Evolutionary conservation across 2,797 vertebrate genomes (phyloP), one percentile per base, ranked within the genome.

Genomic region (Prunella strophiata): DNA sequence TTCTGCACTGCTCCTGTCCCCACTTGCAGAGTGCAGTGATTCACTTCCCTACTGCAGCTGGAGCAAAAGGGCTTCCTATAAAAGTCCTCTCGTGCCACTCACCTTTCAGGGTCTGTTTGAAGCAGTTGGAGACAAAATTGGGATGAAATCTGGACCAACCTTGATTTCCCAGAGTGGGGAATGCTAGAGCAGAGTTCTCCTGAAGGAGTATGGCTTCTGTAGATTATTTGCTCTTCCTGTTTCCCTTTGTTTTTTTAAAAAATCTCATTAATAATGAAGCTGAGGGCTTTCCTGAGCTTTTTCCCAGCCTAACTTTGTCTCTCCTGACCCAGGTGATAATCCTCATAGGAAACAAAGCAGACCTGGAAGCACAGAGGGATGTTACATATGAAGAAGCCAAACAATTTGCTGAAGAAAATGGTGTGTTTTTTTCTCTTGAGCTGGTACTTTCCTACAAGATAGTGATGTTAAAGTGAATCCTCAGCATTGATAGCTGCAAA

Each of bases 301-400:
- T 70, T 48, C 30, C 43, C 36, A 18, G 52, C 40, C 74, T 97
- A 26, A 96, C 29, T 84, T 85, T 96, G n/a, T 97, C 85, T 89
- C 83, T 97, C 75, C 89, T 87, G 79, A 86, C 89, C 91, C 96
- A 99, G 99, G 99, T 99, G 97, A 99, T 99, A 97, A 99, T 99
- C 97, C 98, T 99, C 94, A 99, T 99, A 93, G 99, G 99, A 95
- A 99, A 99, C 96, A 99, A 99, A 98, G 99, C 98, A 66, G 99
- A 99, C 90, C 98, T 99, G 97, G 99, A 99, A 97, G 99, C 99
- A 82, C 99, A 99, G 98, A 97, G 99, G 91, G 99, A 99, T 95
- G 99, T 99, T 92, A 99, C 99, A 27, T 99, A 99, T 27, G 99
- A 99, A 96, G 99, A 99, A 98, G 99, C 99, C 97, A 99, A 99